Conservation (phyloP, 2,888 invertebrate species). For the Uropetala carovei region DNA sequence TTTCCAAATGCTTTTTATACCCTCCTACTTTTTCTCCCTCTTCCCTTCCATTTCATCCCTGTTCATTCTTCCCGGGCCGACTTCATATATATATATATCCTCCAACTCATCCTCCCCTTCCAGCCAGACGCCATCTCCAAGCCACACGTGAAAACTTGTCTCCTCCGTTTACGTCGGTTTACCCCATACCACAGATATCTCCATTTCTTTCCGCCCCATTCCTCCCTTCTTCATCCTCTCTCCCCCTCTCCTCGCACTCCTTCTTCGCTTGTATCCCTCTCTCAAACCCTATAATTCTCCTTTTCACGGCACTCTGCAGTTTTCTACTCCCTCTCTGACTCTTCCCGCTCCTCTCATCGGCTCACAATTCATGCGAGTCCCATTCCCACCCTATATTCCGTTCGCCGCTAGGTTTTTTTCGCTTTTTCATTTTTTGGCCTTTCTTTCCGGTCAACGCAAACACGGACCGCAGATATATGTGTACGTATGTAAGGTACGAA, state of each 20-base stretch:
- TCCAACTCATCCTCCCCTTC: not conserved
- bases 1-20: not conserved
- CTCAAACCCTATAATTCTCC: not conserved
- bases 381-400: slow-evolving; percentile 16
- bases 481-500: not conserved
- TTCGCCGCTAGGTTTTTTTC: not conserved
- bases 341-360: not conserved
- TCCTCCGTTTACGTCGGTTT: not conserved
- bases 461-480: not conserved
- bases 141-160: not conserved
- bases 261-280: not conserved
- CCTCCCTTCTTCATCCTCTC: not conserved
- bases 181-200: not conserved
- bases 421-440: not conserved
- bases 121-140: no score
- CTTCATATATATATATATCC: slow-evolving; percentile 3
- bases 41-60: not conserved
- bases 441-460: not conserved
- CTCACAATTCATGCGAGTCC: not conserved
- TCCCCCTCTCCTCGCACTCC: not conserved
- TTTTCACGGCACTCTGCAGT: not conserved
- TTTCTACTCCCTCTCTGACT: not conserved
- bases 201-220: not conserved
- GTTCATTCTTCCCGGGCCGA: not conserved
- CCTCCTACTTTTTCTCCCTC: no score